Percentiles rank a stretch among this genome's conserved stretches.
These are phyloP conservation scores for Neomicropteryx cornuta DNA, from an alignment of 1,140 invertebrate species.

Conservation along the genomic window DNA sequence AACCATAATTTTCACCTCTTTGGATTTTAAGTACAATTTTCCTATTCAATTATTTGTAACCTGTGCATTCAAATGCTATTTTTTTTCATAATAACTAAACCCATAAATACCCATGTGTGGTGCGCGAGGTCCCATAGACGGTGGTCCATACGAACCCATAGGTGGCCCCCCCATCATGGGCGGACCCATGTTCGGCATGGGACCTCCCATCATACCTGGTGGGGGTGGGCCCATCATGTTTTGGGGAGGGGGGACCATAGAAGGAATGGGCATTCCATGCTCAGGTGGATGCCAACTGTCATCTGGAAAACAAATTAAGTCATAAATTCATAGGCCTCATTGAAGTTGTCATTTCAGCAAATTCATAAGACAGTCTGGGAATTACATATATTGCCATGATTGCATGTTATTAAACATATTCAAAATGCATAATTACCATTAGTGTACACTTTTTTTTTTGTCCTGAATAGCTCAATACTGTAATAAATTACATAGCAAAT, in stretches of 20 bases:
- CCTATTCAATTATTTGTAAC: too few relatives aligned
- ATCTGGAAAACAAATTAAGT: conserved; percentile 62
- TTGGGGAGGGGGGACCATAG: conserved; percentile 18
- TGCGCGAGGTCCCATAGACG: conserved; percentile 21
- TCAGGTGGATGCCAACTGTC: conserved; percentile 55
- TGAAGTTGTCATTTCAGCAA: conserved; percentile 9
- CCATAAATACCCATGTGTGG: conserved; percentile 16
- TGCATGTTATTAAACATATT: too few relatives aligned
- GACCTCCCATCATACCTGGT: conserved; percentile 17
- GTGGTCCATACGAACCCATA: conserved; percentile 19
- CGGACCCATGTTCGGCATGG: conserved; percentile 22
- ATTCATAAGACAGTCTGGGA: too few relatives aligned
- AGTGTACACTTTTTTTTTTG: too few relatives aligned
- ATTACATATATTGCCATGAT: too few relatives aligned
- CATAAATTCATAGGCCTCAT: conserved; percentile 54
- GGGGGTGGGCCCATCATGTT: conserved; percentile 30
- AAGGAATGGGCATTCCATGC: too few relatives aligned
- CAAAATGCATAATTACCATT: too few relatives aligned
- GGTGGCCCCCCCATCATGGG: conserved; percentile 32
- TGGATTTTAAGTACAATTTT: too few relatives aligned
- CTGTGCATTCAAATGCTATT: not conserved
- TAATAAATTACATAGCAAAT: too few relatives aligned
- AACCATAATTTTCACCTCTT: too few relatives aligned
- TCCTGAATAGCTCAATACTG: too few relatives aligned
- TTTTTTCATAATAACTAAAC: conserved; percentile 17